Base-by-base conservation (phyloP, 23 tunicate genomes). In the Halocynthia aurantium region DNA sequence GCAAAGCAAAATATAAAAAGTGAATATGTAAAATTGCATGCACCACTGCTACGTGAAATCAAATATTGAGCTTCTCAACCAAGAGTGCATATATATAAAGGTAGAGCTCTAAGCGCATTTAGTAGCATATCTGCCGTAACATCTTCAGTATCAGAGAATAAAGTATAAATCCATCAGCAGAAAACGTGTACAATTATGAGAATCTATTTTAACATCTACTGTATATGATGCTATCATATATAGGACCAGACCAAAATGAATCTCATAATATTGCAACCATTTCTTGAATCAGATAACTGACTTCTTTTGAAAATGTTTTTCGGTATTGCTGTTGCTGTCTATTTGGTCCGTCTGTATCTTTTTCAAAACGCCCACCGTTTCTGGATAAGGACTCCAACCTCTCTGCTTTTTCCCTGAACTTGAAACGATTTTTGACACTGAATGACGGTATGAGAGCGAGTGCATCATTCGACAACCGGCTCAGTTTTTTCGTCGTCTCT, bases 341-440 rank as follows among this genome's bases (percentile, higher is more conserved):
- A 21, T 54, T 20, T 8, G 8, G 18, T 44, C 72, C 15, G 22
- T 6, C 70, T 65, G 22, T 65, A 8, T 40, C 22, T 22, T 54
- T 54, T 74, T 74, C 78, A 56, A 74, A 74, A 12, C 78, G 20
- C 0, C 56, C 56, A 5, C 78, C 78, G 31, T 74, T 74, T 55
- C 78, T 55, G 22, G 78, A 74, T 53, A 74, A 51, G 2, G 78
- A 74, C 18, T 84, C 86, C 55, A 89, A 68, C 31, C 81, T 84
- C 62, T 89, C 84, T 10, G 82, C 80, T 61, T 83, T 83, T 18
- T 84, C 96, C 21, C 84, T 84, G 54, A 89, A 89, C 60, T 72
- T 77, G 50, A 81, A 80, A 6, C 84, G 79, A 53, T 84, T 84
- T 68, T 83, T 62, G 6, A 76, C 57, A 6, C 80, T 85, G 22